Evolutionary conservation across 2,113 vertebrate species (phyloP).

Genomic region (Dipodomys spectabilis): DNA sequence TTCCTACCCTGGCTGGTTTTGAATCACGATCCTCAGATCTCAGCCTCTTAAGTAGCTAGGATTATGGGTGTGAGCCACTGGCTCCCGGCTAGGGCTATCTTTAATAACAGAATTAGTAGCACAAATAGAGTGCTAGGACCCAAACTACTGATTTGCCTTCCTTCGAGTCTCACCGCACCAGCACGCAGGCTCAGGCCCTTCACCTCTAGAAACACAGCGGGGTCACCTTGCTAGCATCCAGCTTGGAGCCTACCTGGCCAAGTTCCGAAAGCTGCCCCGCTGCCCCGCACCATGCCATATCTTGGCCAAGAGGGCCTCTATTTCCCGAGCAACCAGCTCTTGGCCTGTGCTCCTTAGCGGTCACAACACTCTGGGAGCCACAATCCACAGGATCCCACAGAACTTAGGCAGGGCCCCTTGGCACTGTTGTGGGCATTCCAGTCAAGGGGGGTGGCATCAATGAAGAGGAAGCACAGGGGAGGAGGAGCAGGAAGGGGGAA

Average conservation of each 20-base stretch:
- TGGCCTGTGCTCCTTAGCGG: neutral
- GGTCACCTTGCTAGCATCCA: neutral
- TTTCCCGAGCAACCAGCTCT: neutral
- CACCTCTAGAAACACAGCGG: neutral
- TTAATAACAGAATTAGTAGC: too few species aligned
- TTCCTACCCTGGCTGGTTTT: too few species aligned
- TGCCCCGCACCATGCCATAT: neutral
- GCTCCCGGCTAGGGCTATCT: too few species aligned
- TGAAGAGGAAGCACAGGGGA: neutral
- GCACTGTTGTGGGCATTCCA: accelerated
- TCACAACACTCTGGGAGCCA: neutral
- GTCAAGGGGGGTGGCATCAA: neutral
- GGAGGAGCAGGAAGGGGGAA: neutral
- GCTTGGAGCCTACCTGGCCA: too few species aligned
- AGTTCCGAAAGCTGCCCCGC: neutral
- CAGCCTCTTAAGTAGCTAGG: too few species aligned
- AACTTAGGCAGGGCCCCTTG: neutral
- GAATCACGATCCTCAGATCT: too few species aligned
- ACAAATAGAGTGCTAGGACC: too few species aligned
- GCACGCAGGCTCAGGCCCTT: too few species aligned
- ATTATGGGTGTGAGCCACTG: too few species aligned
- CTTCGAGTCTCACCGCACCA: too few species aligned
- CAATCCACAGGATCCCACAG: too few species aligned
- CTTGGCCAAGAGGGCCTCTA: accelerated
- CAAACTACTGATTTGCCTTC: too few species aligned